These are phyloP conservation scores for Musca vetustissima DNA, from an alignment of 1,140 invertebrate species.

Conservation along the genomic window DNA sequence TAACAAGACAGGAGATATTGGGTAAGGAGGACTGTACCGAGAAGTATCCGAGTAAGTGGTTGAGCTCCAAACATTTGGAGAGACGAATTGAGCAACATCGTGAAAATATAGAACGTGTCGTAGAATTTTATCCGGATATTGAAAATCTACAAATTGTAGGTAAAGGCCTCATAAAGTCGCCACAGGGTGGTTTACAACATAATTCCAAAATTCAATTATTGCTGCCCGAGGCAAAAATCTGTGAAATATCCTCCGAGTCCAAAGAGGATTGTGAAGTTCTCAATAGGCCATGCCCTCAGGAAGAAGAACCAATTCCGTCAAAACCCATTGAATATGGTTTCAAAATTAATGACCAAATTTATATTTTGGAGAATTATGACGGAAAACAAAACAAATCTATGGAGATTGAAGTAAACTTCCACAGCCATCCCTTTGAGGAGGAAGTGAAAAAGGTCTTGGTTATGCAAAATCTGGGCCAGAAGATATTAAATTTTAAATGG, in stretches of 20 bases:
- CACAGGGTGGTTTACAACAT: background rate
- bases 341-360: constrained; percentile 31
- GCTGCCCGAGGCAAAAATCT: background rate
- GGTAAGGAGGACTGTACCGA: constrained; percentile 16
- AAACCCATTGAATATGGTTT: constrained; percentile 27
- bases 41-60: constrained; percentile 31
- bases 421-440: constrained; percentile 37
- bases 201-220: constrained; percentile 18
- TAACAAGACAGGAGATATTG: constrained; percentile 35
- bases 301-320: too few species aligned
- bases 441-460: constrained; percentile 32
- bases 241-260: constrained; percentile 20
- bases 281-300: background rate
- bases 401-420: constrained; percentile 30
- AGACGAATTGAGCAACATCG: constrained; percentile 24
- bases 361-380: background rate
- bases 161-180: background rate
- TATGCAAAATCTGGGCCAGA: constrained; percentile 40
- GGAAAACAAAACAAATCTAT: background rate
- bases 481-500: constrained; percentile 38
- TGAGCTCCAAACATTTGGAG: constrained; percentile 34
- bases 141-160: constrained; percentile 41
- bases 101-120: constrained; percentile 35
- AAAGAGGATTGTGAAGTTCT: background rate
- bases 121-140: constrained; percentile 40